Conservation (phyloP, 1,140 invertebrate species). For the Psilanteris sp. region DNA sequence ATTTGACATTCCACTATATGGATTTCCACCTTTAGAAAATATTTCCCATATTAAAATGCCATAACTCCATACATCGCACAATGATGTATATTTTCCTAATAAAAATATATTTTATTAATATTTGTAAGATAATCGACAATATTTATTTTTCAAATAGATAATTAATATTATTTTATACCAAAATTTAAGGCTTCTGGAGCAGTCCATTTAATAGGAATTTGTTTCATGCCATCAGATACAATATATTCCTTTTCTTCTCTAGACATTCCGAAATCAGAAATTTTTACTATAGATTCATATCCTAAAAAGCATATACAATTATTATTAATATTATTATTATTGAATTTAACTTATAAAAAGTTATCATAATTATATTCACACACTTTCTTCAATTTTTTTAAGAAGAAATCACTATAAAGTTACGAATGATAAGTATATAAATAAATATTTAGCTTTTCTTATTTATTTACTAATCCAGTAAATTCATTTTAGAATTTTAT, state of each 20-base stretch:
- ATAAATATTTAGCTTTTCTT: too few relatives aligned
- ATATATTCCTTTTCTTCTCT: constrained; percentile 98
- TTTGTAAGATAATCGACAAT: too few relatives aligned
- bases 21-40: constrained; percentile 94
- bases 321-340: neutral
- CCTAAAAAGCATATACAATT: constrained; percentile 76
- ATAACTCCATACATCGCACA: constrained; percentile 99
- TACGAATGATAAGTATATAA: too few relatives aligned
- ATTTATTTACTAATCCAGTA: too few relatives aligned
- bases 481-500: too few relatives aligned
- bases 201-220: constrained; percentile 99
- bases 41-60: constrained; percentile 98
- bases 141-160: too few relatives aligned
- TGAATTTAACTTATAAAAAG: neutral
- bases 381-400: too few relatives aligned
- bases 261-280: constrained; percentile 99
- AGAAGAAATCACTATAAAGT: too few relatives aligned
- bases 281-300: constrained; percentile 93
- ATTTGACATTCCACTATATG: constrained; percentile 96
- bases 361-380: too few relatives aligned
- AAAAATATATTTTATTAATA: too few relatives aligned
- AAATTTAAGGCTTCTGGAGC: constrained; percentile 97
- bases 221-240: constrained; percentile 98
- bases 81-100: constrained; percentile 95
- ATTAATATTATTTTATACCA: constrained; percentile 84